Percentiles rank a stretch among this genome's conserved stretches.
Conservation (phyloP, 2,113 vertebrate species). For the Petrocephalus microphthalmus region DNA sequence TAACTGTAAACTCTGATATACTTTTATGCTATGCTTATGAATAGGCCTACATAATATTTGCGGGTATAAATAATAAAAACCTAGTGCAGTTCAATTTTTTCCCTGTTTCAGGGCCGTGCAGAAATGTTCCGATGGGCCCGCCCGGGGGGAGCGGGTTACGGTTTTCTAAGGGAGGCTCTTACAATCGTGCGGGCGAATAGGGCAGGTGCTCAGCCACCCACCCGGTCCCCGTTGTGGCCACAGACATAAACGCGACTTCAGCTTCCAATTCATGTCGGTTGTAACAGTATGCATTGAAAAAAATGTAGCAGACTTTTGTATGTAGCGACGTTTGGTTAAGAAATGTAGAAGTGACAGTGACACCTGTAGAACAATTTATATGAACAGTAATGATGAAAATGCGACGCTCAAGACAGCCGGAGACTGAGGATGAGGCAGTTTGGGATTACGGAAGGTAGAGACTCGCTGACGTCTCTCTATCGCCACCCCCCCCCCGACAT, state of each 20-base stretch:
- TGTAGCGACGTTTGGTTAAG: neutral
- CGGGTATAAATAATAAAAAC: no score
- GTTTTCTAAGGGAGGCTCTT: no score
- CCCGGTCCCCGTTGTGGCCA: no score
- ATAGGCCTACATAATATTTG: neutral
- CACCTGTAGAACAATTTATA: neutral
- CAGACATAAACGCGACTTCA: neutral
- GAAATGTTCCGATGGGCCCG: no score
- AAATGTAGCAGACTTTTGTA: neutral
- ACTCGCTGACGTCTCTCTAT: constrained; percentile 6
- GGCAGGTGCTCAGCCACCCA: no score
- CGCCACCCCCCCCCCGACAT: neutral
- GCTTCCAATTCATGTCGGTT: neutral
- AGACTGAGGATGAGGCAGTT: neutral
- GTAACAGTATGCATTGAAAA: neutral
- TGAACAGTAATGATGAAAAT: neutral
- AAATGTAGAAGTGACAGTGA: neutral
- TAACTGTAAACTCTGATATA: no score
- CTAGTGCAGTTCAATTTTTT: no score
- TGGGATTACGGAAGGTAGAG: constrained; percentile 3
- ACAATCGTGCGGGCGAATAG: no score
- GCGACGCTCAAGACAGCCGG: neutral
- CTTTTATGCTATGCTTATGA: neutral
- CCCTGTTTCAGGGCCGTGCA: no score
- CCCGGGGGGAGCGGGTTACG: no score